phyloP scores from a whole-genome alignment of 2,113 vertebrate species.

The Antechinus stuartii region DNA sequence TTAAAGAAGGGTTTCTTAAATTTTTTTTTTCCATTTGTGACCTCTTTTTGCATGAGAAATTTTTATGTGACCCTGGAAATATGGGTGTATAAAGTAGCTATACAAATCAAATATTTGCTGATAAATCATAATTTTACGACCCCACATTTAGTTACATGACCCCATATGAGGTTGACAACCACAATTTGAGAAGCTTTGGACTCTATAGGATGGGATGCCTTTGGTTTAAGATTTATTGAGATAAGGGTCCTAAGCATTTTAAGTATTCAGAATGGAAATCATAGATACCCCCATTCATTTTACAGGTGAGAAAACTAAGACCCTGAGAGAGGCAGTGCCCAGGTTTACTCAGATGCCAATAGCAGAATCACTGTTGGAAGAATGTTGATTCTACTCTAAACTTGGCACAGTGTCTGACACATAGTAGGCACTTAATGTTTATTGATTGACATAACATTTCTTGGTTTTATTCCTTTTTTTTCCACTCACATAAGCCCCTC shows the following conservation, averaged over 20 bases:
- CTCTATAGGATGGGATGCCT: neutral
- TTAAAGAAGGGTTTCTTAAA: too few relatives aligned
- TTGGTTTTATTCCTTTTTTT: neutral
- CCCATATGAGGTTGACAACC: too few relatives aligned
- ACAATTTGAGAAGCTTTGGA: too few relatives aligned
- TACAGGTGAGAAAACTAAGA: neutral
- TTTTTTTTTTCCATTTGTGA: too few relatives aligned
- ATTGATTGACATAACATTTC: neutral
- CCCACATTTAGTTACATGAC: too few relatives aligned
- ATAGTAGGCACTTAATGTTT: neutral
- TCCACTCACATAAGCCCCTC: neutral
- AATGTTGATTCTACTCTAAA: neutral
- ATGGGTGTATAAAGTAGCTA: too few relatives aligned
- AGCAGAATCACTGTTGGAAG: neutral
- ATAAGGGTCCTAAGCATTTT: neutral
- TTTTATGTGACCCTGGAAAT: too few relatives aligned
- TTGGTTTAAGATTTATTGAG: neutral
- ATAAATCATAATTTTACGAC: too few relatives aligned
- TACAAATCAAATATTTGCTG: too few relatives aligned
- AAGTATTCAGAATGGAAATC: neutral
- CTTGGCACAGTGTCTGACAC: neutral
- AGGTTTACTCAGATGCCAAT: neutral
- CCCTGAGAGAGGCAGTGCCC: too few relatives aligned
- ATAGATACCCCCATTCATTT: neutral
- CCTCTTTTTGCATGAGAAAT: too few relatives aligned